These are phyloP conservation scores for Augochlora pura DNA, from an alignment of 1,140 invertebrate species.

Conservation along the genomic window DNA sequence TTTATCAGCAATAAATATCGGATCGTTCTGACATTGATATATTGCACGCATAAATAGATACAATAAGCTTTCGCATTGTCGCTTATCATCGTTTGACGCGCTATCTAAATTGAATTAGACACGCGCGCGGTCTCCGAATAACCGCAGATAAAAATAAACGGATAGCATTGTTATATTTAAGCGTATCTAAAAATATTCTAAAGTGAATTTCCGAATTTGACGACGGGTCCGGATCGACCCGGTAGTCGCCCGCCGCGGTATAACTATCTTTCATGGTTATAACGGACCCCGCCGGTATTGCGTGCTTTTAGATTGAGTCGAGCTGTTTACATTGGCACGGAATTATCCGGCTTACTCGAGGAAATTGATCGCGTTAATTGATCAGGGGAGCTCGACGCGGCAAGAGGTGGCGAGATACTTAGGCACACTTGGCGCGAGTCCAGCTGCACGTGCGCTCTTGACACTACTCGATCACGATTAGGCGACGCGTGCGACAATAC, in stretches of 20 bases:
- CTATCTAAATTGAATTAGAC: not conserved
- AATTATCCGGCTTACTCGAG: not conserved
- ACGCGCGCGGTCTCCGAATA: no score
- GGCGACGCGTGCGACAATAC: no score
- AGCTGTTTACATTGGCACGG: conserved; percentile 5
- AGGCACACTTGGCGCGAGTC: conserved; percentile 6
- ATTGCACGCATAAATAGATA: not conserved
- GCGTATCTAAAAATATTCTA: no score
- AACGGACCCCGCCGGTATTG: no score
- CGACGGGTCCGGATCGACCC: no score
- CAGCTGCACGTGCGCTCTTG: conserved; percentile 12
- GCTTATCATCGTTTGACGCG: not conserved
- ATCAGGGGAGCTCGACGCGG: not conserved
- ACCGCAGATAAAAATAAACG: no score
- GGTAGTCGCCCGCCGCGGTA: no score
- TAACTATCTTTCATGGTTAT: no score
- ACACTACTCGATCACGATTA: not conserved
- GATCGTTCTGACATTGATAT: not conserved
- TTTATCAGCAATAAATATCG: not conserved
- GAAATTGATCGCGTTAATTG: conserved; percentile 21
- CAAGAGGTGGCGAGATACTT: not conserved
- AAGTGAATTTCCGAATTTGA: no score
- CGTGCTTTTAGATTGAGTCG: not conserved
- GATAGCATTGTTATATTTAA: no score
- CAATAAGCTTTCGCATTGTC: not conserved